Evolutionary conservation across 2,888 invertebrate genomes (phyloP).

Genomic region (Acleris laterana): DNA sequence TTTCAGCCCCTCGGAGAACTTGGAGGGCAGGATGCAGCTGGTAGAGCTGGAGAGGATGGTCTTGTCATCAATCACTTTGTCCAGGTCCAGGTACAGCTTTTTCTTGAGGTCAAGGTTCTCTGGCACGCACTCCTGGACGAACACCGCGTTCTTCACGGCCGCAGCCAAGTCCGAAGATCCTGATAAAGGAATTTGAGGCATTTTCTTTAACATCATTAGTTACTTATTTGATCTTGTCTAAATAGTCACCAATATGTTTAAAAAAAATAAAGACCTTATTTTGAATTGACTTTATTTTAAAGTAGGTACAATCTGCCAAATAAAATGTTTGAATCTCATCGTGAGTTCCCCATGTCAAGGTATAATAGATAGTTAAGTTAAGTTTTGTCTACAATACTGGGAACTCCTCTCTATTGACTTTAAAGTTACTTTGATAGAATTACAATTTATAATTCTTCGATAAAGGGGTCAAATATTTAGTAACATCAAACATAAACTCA

Average conservation of each 20-base stretch:
- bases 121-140: constrained; percentile 97
- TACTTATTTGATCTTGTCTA: neutral
- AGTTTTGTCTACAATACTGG: too few relatives aligned
- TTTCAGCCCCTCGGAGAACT: constrained; percentile 91
- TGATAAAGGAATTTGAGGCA: constrained; percentile 50
- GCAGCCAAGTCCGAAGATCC: constrained; percentile 88
- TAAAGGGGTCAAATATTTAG: neutral
- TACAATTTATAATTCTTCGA: too few relatives aligned
- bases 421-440: too few relatives aligned
- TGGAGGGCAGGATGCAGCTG: constrained; percentile 95
- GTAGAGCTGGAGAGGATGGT: constrained; percentile 96
- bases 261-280: too few relatives aligned
- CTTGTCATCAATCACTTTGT: constrained; percentile 88
- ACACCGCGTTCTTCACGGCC: constrained; percentile 89
- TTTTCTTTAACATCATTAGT: neutral
- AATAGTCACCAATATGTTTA: neutral
- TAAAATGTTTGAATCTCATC: too few relatives aligned
- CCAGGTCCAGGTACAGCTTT: constrained; percentile 90
- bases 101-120: constrained; percentile 94
- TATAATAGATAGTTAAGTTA: too few relatives aligned
- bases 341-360: too few relatives aligned
- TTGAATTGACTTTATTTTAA: too few relatives aligned
- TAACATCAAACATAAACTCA: neutral
- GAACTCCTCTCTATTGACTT: too few relatives aligned
- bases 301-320: too few relatives aligned